Evolutionary conservation across 2,888 invertebrate genomes (phyloP), one percentile per base, ranked within the genome.

Genomic region (Plusia festucae): DNA sequence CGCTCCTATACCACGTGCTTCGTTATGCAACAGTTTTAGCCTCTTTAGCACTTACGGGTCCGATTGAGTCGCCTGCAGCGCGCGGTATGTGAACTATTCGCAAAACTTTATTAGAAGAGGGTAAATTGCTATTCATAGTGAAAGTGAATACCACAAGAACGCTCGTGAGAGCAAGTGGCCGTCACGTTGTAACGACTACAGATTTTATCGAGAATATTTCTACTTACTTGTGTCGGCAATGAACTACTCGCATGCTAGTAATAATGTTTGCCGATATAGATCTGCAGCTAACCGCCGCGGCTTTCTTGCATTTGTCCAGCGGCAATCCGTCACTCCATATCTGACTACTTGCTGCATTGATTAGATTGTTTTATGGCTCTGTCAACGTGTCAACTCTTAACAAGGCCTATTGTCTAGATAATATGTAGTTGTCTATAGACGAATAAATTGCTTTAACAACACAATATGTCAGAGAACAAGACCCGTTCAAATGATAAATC

Each of bases 1-100:
- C 84, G 93, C 83, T 88, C 93, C 83, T 82, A 70, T 73, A 82
- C 89, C 92, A 93, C 92, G 93, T 93, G 93, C 87, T 83, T 78
- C 64, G 75, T 91, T 92, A 89, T 88, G 91, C 88, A 92, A 93
- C 80, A 65, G 68, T 68, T 76, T 73, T 81, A 82, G 82, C 83
- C 82, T 80, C 78, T 76, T 76, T 75, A 69, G 82, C 76, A 52
- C 81, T 72, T 78, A 81, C 78, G 74, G 78, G 78, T 79, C 27
- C 59, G 78, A 80, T 83, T 82, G 71, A 85, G 83, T 87, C 83
- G 82, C 70, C 61, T 70, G 68, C 69, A 72, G 71, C 62, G 69
- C 65, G 66, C 76, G 63, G 67, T 64, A 65, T 75, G 72, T 75
- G 72, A 66, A 65, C 54, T 59, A 60, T 64, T 65, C 53, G 64